These are phyloP conservation scores for Spodoptera picta DNA, from an alignment of 2,888 invertebrate species.

Conservation along the genomic window DNA sequence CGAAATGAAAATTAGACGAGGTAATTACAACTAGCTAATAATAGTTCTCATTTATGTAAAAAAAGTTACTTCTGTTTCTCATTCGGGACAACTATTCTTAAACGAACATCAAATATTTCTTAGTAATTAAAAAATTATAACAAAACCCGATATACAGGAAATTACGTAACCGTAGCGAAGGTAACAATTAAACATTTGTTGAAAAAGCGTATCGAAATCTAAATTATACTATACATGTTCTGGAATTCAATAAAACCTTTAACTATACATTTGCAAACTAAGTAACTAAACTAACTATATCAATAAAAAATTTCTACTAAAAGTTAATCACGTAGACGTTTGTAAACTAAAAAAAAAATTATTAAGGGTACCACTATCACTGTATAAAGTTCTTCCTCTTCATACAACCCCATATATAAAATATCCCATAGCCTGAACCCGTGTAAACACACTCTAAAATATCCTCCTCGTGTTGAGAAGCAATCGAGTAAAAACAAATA, in stretches of 20 bases:
- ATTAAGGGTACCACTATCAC: too few species aligned
- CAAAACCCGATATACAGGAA: constrained; percentile 23
- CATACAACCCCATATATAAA: too few species aligned
- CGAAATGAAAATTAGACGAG: too few species aligned
- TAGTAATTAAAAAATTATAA: background rate
- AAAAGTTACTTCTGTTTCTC: too few species aligned
- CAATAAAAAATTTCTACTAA: background rate
- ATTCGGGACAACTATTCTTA: background rate
- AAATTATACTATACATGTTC: background rate
- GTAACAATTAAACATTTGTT: background rate
- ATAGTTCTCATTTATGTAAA: too few species aligned
- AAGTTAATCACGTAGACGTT: background rate
- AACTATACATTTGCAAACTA: background rate
- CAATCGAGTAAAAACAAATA: too few species aligned
- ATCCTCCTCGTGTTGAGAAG: too few species aligned
- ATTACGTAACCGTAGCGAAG: constrained; percentile 5
- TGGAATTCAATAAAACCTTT: background rate
- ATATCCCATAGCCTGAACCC: too few species aligned
- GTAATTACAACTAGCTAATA: too few species aligned
- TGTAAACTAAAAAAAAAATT: too few species aligned
- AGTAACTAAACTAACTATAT: background rate
- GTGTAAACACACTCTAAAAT: too few species aligned
- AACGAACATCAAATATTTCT: background rate
- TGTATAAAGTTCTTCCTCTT: too few species aligned
- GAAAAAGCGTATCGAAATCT: constrained; percentile 12